A percentile compares a stretch with the other conserved stretches of the same genome.
These are phyloP conservation scores for Myathropa florea DNA, from an alignment of 2,888 invertebrate genomes.

Conservation along the genomic window DNA sequence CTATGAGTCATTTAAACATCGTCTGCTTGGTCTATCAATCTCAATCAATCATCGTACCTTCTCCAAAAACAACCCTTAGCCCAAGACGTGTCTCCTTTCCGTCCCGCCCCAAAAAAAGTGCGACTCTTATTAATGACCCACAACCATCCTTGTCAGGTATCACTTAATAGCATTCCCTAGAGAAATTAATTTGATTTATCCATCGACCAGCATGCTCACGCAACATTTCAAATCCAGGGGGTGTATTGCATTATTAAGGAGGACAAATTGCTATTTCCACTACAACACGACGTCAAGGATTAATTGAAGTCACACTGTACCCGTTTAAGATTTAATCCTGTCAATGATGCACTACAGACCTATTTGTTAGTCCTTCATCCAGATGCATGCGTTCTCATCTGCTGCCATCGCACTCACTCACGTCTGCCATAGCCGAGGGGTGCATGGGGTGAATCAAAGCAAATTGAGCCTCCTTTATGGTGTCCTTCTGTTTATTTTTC, in stretches of 20 bases:
- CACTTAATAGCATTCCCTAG: conserved; percentile 31
- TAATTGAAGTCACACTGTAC: conserved; percentile 22
- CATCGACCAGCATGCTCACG: neutral
- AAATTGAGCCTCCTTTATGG: conserved; percentile 1
- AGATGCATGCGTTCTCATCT: conserved; percentile 13
- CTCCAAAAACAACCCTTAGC: neutral
- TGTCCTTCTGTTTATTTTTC: conserved; percentile 11
- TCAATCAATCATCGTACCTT: neutral
- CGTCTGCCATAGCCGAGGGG: too few relatives aligned
- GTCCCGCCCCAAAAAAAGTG: neutral
- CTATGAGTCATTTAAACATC: neutral
- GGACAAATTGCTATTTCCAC: conserved; percentile 24
- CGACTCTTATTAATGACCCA: conserved; percentile 24
- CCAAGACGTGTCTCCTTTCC: too few relatives aligned
- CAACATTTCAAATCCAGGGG: neutral
- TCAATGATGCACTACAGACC: neutral
- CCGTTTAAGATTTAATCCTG: neutral
- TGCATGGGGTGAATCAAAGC: conserved; percentile 15
- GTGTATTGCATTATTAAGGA: conserved; percentile 16
- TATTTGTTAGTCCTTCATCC: conserved; percentile 12
- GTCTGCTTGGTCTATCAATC: neutral
- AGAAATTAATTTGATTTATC: conserved; percentile 57
- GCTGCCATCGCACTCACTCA: too few relatives aligned
- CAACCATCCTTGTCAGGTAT: conserved; percentile 20
- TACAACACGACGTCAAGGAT: conserved; percentile 24